Percentiles rank a stretch among this genome's conserved stretches.
Conservation (phyloP, 2,797 vertebrate genomes). For the Acrossocheilus wenchowensis region DNA sequence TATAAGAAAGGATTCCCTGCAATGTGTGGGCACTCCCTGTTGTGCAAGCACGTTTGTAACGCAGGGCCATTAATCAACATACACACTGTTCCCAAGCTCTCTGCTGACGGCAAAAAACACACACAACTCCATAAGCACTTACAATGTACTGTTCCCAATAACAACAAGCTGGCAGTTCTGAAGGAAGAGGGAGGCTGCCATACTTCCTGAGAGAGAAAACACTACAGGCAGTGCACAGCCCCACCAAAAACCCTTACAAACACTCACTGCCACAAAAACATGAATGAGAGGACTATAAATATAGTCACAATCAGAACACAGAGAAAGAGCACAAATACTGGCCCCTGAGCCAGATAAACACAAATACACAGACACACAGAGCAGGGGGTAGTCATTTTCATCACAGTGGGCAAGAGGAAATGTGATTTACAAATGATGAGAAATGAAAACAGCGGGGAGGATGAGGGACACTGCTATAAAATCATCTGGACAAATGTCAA, state of each 20-base stretch:
- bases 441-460: constrained; percentile 21
- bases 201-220: constrained; percentile 57
- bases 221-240: constrained; percentile 46
- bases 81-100: constrained; percentile 24
- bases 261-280: constrained; percentile 36
- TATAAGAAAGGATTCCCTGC: constrained; percentile 46
- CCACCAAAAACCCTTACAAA: constrained; percentile 28
- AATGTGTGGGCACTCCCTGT: constrained; percentile 49
- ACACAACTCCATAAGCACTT: constrained; percentile 5
- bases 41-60: constrained; percentile 49
- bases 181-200: constrained; percentile 48
- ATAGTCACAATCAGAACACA: constrained; percentile 42
- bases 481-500: constrained; percentile 22
- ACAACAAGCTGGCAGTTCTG: constrained; percentile 32
- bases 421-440: constrained; percentile 29
- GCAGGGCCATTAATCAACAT: constrained; percentile 56
- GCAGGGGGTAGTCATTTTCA: constrained; percentile 36
- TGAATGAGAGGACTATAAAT: constrained; percentile 47
- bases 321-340: constrained; percentile 29
- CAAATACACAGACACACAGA: constrained; percentile 33
- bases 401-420: constrained; percentile 17
- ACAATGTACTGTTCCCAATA: neutral
- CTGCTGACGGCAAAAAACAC: constrained; percentile 34
- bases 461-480: constrained; percentile 10
- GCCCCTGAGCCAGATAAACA: constrained; percentile 22